Base-by-base conservation (phyloP, 2,888 invertebrate genomes). In the Temnothorax rugatulus region DNA sequence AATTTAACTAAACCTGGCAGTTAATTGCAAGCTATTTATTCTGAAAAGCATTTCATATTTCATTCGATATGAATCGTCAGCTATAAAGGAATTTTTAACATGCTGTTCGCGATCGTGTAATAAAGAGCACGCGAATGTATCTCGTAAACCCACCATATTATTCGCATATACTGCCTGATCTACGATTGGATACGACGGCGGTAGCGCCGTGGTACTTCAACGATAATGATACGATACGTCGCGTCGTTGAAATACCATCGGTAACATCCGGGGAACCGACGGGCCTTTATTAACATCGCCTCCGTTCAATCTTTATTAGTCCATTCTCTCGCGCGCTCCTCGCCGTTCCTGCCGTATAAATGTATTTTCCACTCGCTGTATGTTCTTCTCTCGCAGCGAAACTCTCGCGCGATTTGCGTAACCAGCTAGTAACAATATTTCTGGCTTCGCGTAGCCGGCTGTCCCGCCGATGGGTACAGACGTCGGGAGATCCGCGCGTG, bases 371-470 rank as follows among this genome's bases (percentile, higher is more conserved):
- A 47, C 61, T 13, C 41, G 41, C 34, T 18, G 50, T 5, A 52
- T 13, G n/a, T 41, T 71, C 41, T 38, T 63, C 69, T 63, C 38
- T 44, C 83, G 68, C 25, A 18, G 29, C 71, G 9, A 61, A 38
- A 38, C 54, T 71, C 73, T 63, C 79, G 79, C 79, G 57, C 66
- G 57, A 82, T 82, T 84, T 84, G 84, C 84, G 82, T 84, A 84
- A 84, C 61, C 82, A 29, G 52, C 50, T 74, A 59, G 84, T 84
- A 84, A 82, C 68, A 74, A 82, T 81, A 81, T 82, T 83, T 83
- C 83, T 83, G 69, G 44, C 79, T 25, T 44, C 18, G 44, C 63
- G 57, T 21, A 52, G 77, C 73, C 41, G 59, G 59, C 44, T 21
- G 69, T 76, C 63, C 77, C 69, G 71, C 57, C 47, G 47, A 57